A percentile compares a stretch with the other conserved stretches of the same genome.
Conservation (phyloP, 2,113 vertebrate genomes). For the human region DNA sequence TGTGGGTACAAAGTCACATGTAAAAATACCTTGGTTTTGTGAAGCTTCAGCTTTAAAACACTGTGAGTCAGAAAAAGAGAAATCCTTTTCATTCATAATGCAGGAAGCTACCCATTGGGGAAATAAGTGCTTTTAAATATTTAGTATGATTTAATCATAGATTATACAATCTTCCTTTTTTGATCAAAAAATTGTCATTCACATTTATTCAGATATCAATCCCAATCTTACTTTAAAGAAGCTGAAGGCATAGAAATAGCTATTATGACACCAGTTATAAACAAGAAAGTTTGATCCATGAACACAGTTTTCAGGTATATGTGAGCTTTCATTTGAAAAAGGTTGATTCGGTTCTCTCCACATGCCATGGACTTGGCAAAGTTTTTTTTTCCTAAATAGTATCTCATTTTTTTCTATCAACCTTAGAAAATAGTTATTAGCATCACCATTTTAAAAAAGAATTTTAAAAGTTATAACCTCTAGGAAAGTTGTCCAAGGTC, state of each 20-base stretch:
- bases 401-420: too few relatives aligned
- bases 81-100: neutral
- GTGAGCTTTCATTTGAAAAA: neutral
- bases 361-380: neutral
- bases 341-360: neutral
- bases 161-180: neutral
- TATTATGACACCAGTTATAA: neutral
- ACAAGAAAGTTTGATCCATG: neutral
- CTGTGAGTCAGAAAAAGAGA: neutral
- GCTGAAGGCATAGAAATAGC: neutral
- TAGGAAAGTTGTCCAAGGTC: neutral
- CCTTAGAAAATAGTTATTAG: neutral
- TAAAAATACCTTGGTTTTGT: neutral
- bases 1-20: neutral
- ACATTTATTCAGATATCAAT: neutral
- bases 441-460: neutral
- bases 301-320: neutral
- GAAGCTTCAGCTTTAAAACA: neutral
- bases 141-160: neutral
- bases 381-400: too few relatives aligned
- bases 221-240: neutral
- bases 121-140: neutral
- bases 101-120: too few relatives aligned
- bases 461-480: neutral
- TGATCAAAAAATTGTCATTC: neutral